Percentiles rank a stretch among this genome's conserved stretches.
Evolutionary conservation across 1,140 invertebrate genomes (phyloP).

Genomic region (Campoletis sonorensis): DNA sequence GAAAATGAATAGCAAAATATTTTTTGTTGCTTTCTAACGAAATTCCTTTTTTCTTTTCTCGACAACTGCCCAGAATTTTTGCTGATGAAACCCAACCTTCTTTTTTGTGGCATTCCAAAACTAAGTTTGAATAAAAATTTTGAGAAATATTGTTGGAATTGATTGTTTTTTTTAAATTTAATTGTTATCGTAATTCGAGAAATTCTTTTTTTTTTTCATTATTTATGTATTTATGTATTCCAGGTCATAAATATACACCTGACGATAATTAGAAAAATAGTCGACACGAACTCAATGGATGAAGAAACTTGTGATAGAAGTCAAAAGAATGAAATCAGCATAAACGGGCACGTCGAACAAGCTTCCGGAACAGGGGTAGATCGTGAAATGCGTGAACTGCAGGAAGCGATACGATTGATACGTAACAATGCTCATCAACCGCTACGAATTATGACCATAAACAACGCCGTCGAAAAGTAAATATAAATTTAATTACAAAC

Average conservation of each 20-base stretch:
- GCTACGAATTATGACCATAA: slow-evolving; percentile 79
- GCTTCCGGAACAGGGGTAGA: slow-evolving; percentile 77
- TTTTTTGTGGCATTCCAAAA: slow-evolving; percentile 61
- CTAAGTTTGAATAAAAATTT: neutral
- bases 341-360: slow-evolving; percentile 79
- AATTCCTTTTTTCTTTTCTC: too few species aligned
- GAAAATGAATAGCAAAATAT: too few species aligned
- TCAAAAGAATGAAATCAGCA: slow-evolving; percentile 62
- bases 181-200: neutral
- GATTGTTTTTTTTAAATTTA: neutral
- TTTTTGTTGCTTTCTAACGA: too few species aligned
- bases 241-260: slow-evolving; percentile 75
- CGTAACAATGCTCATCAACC: slow-evolving; percentile 77
- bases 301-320: slow-evolving; percentile 64
- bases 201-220: slow-evolving; percentile 23
- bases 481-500: slow-evolving; percentile 30
- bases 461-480: slow-evolving; percentile 80
- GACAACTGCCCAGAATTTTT: too few species aligned
- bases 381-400: slow-evolving; percentile 79
- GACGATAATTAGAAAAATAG: slow-evolving; percentile 71
- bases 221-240: slow-evolving; percentile 35
- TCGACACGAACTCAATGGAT: slow-evolving; percentile 60
- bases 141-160: too few species aligned
- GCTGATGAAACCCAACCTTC: slow-evolving; percentile 55
- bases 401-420: slow-evolving; percentile 80